These are phyloP conservation scores for Leistus spinibarbis DNA, from an alignment of 2,888 invertebrate genomes.

Conservation along the genomic window DNA sequence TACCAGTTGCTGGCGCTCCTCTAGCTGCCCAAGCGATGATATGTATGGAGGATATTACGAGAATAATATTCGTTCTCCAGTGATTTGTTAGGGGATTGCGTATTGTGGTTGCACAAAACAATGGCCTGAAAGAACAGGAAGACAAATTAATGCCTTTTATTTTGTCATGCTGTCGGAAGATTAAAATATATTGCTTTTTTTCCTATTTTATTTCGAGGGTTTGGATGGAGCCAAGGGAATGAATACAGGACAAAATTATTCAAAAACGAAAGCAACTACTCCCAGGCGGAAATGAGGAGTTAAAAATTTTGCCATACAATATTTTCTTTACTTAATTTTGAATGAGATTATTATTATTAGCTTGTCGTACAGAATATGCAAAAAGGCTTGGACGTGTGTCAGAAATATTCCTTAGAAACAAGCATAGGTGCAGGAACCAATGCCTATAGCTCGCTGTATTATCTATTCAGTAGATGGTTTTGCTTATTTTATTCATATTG, in stretches of 20 bases:
- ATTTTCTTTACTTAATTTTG: no score
- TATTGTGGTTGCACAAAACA: slow-evolving; percentile 30
- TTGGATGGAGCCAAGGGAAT: background rate
- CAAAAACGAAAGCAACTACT: background rate
- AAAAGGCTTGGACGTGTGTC: no score
- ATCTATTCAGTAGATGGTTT: no score
- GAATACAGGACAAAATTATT: background rate
- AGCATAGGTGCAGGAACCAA: no score
- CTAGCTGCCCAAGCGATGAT: background rate
- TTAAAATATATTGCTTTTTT: slow-evolving; percentile 28
- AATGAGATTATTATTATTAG: no score
- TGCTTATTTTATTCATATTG: no score
- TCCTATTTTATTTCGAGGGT: background rate
- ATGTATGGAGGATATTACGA: slow-evolving; percentile 22
- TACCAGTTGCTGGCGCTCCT: background rate
- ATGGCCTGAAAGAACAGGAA: slow-evolving; percentile 21
- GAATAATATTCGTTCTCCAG: slow-evolving; percentile 14
- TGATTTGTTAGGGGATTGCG: slow-evolving; percentile 36
- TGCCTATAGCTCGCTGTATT: no score
- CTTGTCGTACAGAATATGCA: no score
- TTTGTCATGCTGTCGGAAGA: slow-evolving; percentile 22
- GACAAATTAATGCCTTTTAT: slow-evolving; percentile 36
- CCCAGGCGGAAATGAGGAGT: background rate
- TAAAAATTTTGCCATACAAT: no score
- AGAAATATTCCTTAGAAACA: no score